A percentile compares a stretch with the other conserved stretches of the same genome.
These are phyloP conservation scores for Chromis chromis DNA, from an alignment of 2,797 vertebrate species.

Conservation along the genomic window DNA sequence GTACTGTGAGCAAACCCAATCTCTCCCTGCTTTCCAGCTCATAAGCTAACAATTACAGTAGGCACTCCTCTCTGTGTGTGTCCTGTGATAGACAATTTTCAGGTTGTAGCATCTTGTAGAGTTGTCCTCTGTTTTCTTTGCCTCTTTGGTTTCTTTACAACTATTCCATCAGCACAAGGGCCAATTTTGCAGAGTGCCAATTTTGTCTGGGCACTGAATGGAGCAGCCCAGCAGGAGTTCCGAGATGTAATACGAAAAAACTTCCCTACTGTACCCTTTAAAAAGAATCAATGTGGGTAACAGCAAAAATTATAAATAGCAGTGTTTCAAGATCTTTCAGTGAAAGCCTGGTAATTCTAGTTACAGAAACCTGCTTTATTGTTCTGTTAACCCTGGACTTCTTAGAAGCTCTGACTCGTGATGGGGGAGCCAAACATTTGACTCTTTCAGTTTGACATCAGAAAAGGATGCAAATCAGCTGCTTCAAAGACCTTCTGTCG, in stretches of 20 bases:
- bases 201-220: slow-evolving; percentile 46
- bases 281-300: slow-evolving; percentile 23
- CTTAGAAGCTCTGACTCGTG: slow-evolving; percentile 5
- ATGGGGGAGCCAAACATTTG: slow-evolving; percentile 26
- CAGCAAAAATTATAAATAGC: slow-evolving; percentile 15
- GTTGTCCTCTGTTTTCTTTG: slow-evolving; percentile 48
- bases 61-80: slow-evolving; percentile 48
- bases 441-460: slow-evolving; percentile 20
- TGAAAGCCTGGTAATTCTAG: slow-evolving; percentile 31
- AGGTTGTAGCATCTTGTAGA: slow-evolving; percentile 56
- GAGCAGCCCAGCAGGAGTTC: slow-evolving; percentile 44
- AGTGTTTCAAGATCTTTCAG: slow-evolving; percentile 20
- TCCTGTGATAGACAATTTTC: slow-evolving; percentile 75
- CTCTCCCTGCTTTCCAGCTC: slow-evolving; percentile 49
- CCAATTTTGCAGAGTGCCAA: slow-evolving; percentile 57
- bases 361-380: slow-evolving; percentile 41
- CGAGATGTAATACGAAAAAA: slow-evolving; percentile 21
- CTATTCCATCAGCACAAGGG: slow-evolving; percentile 44
- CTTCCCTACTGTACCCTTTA: neutral
- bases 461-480: slow-evolving; percentile 40
- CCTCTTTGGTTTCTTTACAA: slow-evolving; percentile 44
- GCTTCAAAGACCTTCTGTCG: slow-evolving; percentile 36
- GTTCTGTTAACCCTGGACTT: slow-evolving; percentile 23
- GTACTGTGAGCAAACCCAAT: slow-evolving; percentile 50
- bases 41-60: slow-evolving; percentile 67